Conservation (phyloP, 2,797 vertebrate genomes). For the Mycteria americana region DNA sequence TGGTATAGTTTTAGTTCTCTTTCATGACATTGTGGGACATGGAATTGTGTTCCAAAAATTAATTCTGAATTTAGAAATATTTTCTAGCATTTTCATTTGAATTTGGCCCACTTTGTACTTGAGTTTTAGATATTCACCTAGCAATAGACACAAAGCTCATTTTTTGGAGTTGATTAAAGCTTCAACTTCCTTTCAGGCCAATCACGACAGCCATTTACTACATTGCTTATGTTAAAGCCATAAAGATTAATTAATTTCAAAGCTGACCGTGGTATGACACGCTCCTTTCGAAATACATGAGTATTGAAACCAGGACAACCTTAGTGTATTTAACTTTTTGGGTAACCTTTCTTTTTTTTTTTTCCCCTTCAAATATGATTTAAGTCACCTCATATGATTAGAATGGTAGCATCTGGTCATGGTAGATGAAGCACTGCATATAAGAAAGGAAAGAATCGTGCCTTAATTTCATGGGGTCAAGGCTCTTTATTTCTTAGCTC, state of each 20-base stretch:
- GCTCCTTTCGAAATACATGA: background rate
- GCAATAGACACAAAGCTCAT: background rate
- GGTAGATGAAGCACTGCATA: background rate
- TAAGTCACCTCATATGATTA: background rate
- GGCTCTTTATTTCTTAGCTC: background rate
- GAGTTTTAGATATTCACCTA: background rate
- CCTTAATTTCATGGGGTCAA: background rate
- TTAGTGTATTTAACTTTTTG: background rate
- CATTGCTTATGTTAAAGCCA: background rate
- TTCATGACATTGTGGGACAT: background rate
- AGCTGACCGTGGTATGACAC: background rate
- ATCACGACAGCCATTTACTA: background rate
- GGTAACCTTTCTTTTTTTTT: rapidly evolving
- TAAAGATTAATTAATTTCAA: background rate
- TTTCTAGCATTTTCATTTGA: background rate
- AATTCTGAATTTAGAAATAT: background rate
- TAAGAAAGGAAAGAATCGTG: background rate
- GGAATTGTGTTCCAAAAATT: background rate
- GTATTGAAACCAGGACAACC: background rate
- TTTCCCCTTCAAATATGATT: background rate
- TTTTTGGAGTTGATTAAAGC: background rate
- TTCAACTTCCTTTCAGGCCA: background rate
- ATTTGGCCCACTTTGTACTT: background rate
- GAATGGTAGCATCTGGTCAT: background rate
- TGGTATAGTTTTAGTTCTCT: rapidly evolving